phyloP scores from a whole-genome alignment of 2,888 invertebrate genomes.

The Dynastes grantii region DNA sequence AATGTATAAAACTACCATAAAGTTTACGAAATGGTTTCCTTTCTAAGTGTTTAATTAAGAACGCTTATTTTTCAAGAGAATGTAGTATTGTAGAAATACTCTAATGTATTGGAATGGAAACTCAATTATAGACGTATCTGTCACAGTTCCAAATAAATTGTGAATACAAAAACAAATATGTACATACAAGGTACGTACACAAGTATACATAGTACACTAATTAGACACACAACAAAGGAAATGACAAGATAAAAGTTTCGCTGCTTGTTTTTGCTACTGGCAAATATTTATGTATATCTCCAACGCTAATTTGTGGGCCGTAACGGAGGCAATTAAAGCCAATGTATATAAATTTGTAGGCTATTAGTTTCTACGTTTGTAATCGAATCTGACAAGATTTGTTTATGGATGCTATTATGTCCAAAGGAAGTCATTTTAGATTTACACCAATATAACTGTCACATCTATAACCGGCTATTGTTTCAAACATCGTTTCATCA shows the following conservation, averaged over 20 bases:
- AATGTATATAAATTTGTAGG: slow-evolving; percentile 43
- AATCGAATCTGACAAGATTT: slow-evolving; percentile 38
- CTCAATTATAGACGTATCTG: too few species aligned
- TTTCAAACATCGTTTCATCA: slow-evolving; percentile 26
- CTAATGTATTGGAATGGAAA: too few species aligned
- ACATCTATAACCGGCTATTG: slow-evolving; percentile 28
- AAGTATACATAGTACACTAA: background rate
- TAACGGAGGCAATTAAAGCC: slow-evolving; percentile 23
- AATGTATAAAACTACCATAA: too few species aligned
- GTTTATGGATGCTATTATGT: slow-evolving; percentile 45
- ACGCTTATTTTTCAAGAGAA: too few species aligned
- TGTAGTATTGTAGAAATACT: too few species aligned
- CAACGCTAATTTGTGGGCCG: slow-evolving; percentile 23
- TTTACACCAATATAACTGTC: slow-evolving; percentile 39
- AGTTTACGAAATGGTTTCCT: too few species aligned
- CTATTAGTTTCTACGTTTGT: slow-evolving; percentile 39
- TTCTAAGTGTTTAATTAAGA: too few species aligned
- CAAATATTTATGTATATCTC: background rate
- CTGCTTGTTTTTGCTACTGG: background rate
- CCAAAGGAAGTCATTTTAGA: slow-evolving; percentile 44
- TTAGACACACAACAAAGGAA: background rate
- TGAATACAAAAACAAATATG: background rate
- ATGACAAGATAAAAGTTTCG: slow-evolving; percentile 2
- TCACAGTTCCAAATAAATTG: background rate
- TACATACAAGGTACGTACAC: background rate